Base-by-base conservation (phyloP, 2,888 invertebrate genomes). In the Eilema caniola region DNA sequence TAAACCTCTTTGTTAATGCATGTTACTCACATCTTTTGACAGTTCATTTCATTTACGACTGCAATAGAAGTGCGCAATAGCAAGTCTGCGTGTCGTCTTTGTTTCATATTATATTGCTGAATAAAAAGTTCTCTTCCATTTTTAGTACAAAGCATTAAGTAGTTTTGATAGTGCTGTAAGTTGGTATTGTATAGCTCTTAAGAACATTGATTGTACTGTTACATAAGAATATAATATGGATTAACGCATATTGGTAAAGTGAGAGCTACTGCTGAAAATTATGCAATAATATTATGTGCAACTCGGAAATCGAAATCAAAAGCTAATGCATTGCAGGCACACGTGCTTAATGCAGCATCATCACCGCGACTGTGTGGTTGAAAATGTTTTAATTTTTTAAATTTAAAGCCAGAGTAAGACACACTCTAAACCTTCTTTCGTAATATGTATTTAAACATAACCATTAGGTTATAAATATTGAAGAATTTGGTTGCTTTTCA, bases 11-110 rank as follows among this genome's bases (percentile, higher is more conserved):
- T 82, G 81, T 82, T 69, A 69, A 67, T 67, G 69, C 70, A 75
- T 71, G 74, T 82, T 81, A 78, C 75, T 83, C 79, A 78, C 79
- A 80, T 70, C 75, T 83, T 82, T 77, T 75, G 80, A 80, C 81
- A 77, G 76, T 71, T 72, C 37, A 71, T 72, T 79, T 79, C 83
- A 75, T 83, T 81, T 81, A 62, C 64, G 68, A 69, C 71, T 67
- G 75, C 79, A 76, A 80, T 70, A 78, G 70, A 77, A 79, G 66
- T 77, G 78, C 79, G 79, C 79, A 81, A 69, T 79, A 77, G 14
- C 62, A 67, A 72, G 72, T 64, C 67, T 67, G 69, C 68, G 33
- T 60, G 56, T 66, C 62, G 62, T 62, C 31, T 31, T 57, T 59
- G 41, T 66, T 67, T 67, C 63, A 65, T 71, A 74, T 73, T 74